A percentile compares a stretch with the other conserved stretches of the same genome.
These are phyloP conservation scores for Habrosyne pyritoides DNA, from an alignment of 2,888 invertebrate genomes.

Conservation along the genomic window DNA sequence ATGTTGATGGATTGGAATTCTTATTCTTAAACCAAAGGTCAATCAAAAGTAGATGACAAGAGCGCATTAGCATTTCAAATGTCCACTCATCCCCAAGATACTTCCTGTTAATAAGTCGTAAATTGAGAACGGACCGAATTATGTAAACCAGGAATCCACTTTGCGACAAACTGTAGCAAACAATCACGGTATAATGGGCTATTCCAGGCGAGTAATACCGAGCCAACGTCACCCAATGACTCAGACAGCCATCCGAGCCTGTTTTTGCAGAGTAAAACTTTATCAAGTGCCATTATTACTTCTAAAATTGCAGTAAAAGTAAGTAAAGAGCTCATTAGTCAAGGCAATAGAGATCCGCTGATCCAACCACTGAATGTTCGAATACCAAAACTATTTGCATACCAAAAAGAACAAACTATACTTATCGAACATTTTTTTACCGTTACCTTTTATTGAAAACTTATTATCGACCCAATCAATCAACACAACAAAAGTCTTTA, in stretches of 20 bases:
- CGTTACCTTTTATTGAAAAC: too few relatives aligned
- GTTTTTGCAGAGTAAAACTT: constrained; percentile 55
- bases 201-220: constrained; percentile 34
- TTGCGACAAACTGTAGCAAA: constrained; percentile 26
- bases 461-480: too few relatives aligned
- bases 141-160: constrained; percentile 23
- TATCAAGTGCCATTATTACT: constrained; percentile 66
- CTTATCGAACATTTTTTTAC: not conserved
- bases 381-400: not conserved
- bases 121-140: constrained; percentile 23
- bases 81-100: constrained; percentile 20
- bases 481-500: too few relatives aligned
- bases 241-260: constrained; percentile 24
- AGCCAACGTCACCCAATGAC: constrained; percentile 20
- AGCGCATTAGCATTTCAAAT: constrained; percentile 43
- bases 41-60: constrained; percentile 34
- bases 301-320: constrained; percentile 65
- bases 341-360: constrained; percentile 40
- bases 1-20: constrained; percentile 26
- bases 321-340: constrained; percentile 58
- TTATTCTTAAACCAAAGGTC: constrained; percentile 22
- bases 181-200: constrained; percentile 34
- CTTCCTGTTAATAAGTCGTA: constrained; percentile 33
- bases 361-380: not conserved
- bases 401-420: not conserved